Percentiles rank a stretch among this genome's conserved stretches.
phyloP scores from a whole-genome alignment of 2,888 invertebrate species.

The Lasioglossum marginatum region DNA sequence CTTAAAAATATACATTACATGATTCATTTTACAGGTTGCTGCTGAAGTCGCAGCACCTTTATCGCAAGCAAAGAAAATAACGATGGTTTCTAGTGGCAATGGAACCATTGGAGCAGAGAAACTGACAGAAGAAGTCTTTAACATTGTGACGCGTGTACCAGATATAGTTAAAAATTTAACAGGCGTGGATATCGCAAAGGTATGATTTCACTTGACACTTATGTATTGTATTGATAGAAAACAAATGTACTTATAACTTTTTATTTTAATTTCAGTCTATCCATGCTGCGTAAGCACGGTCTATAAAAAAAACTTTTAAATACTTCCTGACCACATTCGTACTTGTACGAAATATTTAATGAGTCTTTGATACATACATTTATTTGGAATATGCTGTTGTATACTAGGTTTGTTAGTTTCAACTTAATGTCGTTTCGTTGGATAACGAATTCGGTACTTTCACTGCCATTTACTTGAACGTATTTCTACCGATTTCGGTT shows the following conservation, averaged over 20 bases:
- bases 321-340: conserved; percentile 53
- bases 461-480: conserved; percentile 62
- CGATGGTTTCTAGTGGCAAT: conserved; percentile 97
- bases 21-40: conserved; percentile 89
- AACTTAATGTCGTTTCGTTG: conserved; percentile 51
- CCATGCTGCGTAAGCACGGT: conserved; percentile 80
- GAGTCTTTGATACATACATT: conserved; percentile 60
- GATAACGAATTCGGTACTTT: conserved; percentile 58
- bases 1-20: neutral
- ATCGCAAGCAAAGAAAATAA: conserved; percentile 97
- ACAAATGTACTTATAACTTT: conserved; percentile 28
- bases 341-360: conserved; percentile 53
- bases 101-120: conserved; percentile 97
- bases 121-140: conserved; percentile 96
- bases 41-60: conserved; percentile 98
- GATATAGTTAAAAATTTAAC: conserved; percentile 96
- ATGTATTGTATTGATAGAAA: neutral
- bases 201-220: conserved; percentile 77
- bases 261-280: conserved; percentile 79
- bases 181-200: conserved; percentile 97
- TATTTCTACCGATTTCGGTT: conserved; percentile 37
- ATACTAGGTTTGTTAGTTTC: conserved; percentile 50
- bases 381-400: conserved; percentile 53
- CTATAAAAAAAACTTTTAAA: conserved; percentile 48
- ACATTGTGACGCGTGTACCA: conserved; percentile 96